Conservation (phyloP, 2,888 invertebrate genomes). For the Callosobruchus maculatus region DNA sequence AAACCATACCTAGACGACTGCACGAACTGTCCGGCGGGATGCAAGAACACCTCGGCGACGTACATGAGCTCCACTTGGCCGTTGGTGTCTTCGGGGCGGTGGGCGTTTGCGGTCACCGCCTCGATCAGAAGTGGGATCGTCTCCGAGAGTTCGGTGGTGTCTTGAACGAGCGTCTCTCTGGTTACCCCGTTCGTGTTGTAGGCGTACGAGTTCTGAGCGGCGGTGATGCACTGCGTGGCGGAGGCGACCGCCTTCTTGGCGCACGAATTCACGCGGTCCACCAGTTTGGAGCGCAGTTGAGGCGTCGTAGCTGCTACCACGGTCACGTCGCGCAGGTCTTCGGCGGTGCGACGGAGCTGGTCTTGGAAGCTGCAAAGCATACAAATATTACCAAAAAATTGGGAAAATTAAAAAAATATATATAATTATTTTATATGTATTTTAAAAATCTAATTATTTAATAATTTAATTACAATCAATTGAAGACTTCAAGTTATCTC, state of each 20-base stretch:
- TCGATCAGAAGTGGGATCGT: slow-evolving; percentile 79
- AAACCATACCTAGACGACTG: slow-evolving; percentile 56
- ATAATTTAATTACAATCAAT: no score
- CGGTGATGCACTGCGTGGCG: slow-evolving; percentile 87
- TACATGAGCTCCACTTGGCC: slow-evolving; percentile 79
- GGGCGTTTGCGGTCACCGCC: slow-evolving; percentile 68
- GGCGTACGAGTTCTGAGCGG: slow-evolving; percentile 76
- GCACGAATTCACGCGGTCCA: slow-evolving; percentile 64
- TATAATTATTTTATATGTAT: no score
- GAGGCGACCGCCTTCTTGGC: slow-evolving; percentile 84
- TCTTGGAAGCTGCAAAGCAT: slow-evolving; percentile 69
- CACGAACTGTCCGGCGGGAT: slow-evolving; percentile 68
- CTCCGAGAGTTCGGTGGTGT: slow-evolving; percentile 72
- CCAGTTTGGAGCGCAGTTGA: slow-evolving; percentile 69
- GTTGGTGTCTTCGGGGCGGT: slow-evolving; percentile 67
- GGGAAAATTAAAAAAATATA: no score
- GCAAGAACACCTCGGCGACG: slow-evolving; percentile 78
- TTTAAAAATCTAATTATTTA: no score
- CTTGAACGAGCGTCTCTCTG: slow-evolving; percentile 70
- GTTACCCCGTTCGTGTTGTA: slow-evolving; percentile 67
- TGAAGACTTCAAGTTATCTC: no score
- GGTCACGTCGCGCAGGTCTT: slow-evolving; percentile 87
- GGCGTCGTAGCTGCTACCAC: slow-evolving; percentile 79
- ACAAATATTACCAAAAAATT: no score
- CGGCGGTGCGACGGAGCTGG: slow-evolving; percentile 82